phyloP scores from a whole-genome alignment of 2,113 vertebrate species.

The Pelecanoides urinatrix region DNA sequence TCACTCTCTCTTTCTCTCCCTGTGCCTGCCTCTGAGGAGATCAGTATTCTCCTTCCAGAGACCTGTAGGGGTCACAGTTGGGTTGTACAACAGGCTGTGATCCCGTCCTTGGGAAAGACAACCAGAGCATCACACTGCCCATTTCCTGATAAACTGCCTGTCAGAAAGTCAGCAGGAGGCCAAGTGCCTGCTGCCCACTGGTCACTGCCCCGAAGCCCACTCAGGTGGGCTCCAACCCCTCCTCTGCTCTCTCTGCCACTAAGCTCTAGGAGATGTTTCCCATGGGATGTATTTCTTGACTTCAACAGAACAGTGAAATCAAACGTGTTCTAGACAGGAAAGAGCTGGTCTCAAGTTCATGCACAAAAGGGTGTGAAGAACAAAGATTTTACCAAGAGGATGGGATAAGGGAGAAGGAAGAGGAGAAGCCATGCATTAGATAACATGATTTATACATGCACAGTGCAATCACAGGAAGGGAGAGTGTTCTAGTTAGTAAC shows the following conservation, averaged over 20 bases:
- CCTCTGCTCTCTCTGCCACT: background rate
- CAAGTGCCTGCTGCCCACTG: background rate
- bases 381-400: background rate
- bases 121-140: background rate
- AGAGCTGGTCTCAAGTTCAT: background rate
- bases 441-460: background rate
- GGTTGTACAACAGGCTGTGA: background rate
- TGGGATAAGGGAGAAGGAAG: background rate
- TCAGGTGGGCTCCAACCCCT: background rate
- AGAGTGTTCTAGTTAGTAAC: background rate
- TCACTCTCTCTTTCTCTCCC: background rate
- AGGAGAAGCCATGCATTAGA: background rate
- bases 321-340: background rate
- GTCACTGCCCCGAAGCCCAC: background rate
- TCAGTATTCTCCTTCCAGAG: background rate
- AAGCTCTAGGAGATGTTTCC: background rate
- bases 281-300: background rate
- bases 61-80: conserved; percentile 40
- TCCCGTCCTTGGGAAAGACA: background rate
- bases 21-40: background rate
- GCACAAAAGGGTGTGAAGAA: background rate
- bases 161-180: background rate
- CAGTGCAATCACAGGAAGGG: background rate
- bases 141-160: background rate
- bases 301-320: background rate